Evolutionary conservation across 2,888 invertebrate species (phyloP).

Genomic region (Osmoderma eremita): DNA sequence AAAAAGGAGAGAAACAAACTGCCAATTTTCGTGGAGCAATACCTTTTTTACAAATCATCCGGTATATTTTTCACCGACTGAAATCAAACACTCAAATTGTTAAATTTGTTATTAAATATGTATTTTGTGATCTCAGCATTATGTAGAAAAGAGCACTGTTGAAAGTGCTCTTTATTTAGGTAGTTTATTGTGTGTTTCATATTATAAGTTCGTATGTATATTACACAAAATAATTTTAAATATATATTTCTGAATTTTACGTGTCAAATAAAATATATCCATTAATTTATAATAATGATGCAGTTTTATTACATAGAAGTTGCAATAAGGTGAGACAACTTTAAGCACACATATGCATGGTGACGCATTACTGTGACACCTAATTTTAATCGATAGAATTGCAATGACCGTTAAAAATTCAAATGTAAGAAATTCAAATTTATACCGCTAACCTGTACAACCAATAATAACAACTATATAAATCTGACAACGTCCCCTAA

Average conservation of each 20-base stretch:
- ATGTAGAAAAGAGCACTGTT: constrained; percentile 61
- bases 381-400: too few species aligned
- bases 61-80: constrained; percentile 33
- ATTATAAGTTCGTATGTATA: constrained; percentile 60
- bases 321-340: not conserved
- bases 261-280: constrained; percentile 63
- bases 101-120: constrained; percentile 63
- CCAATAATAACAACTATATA: too few species aligned
- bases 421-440: too few species aligned
- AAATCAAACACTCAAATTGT: constrained; percentile 52
- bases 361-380: too few species aligned
- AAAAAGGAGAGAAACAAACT: constrained; percentile 23
- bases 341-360: too few species aligned
- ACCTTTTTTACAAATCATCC: constrained; percentile 29
- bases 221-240: constrained; percentile 61
- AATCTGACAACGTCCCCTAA: too few species aligned
- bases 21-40: constrained; percentile 39
- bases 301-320: constrained; percentile 14
- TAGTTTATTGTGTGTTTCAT: constrained; percentile 60
- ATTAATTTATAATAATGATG: constrained; percentile 61
- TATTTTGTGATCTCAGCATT: constrained; percentile 65
- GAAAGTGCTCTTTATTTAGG: constrained; percentile 55
- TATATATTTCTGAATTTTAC: constrained; percentile 65
- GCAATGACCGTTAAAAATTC: too few species aligned
- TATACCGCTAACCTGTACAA: too few species aligned